Base-by-base conservation (phyloP, 2,113 vertebrate genomes). In the Antechinus flavipes region DNA sequence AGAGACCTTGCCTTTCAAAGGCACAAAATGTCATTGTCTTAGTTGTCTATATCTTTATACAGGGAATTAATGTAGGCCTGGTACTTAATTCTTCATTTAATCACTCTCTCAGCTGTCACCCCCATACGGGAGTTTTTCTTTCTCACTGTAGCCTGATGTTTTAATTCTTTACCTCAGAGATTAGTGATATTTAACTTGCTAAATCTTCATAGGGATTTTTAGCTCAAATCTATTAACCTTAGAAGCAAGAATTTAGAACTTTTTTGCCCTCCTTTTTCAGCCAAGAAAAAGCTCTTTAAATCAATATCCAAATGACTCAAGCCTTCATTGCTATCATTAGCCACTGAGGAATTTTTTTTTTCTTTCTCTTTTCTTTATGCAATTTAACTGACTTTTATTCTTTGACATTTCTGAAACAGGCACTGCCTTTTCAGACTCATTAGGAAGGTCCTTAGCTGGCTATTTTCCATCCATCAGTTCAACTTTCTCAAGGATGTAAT, bases 391-490 rank as follows among this genome's bases (percentile, higher is more conserved):
- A 97, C 97, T 98, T 97, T 90, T 97, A 97, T 97, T 98, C 97
- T 98, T 97, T 98, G 97, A 97, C 97, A 95, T 96, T 98, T 95
- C 91, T 42, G 54, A 97, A 97, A 97, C 93, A 98, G 97, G 97
- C 97, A 89, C 92, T 94, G 96, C 93, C 91, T 91, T 97, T 98
- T 97, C 95, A 92, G 89, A 98, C 98, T 98, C 97, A 94, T 98
- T 95, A 96, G n/a, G 11, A 1, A 53, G 24, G 54, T 96, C 58
- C 55, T 97, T 96, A 93, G 54, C 84, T 94, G 56, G 94, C 96
- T 98, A 94, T 95, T 96, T 98, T 97, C 93, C 96, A 97, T 95
- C 97, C 93, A 76, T 93, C 56, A 92, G 93, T 97, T 98, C 54
- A 94, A 54, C 92, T 92, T 96, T 98, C 97, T 97, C 94, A 26